Percentiles rank a stretch among this genome's conserved stretches.
Conservation (phyloP, 2,113 vertebrate species). For the Dolichallabes microphthalmus region DNA sequence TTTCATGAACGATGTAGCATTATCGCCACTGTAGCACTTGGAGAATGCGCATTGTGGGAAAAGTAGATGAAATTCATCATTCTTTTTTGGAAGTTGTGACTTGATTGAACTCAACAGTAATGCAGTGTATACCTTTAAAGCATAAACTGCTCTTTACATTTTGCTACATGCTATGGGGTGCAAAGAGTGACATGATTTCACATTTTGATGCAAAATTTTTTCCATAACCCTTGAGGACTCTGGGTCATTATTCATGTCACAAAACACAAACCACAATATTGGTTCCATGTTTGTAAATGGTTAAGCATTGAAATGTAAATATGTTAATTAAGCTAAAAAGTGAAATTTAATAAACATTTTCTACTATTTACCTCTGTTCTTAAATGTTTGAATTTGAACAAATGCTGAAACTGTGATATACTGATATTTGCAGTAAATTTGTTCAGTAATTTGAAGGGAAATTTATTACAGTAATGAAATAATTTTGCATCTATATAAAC, state of each 20-base stretch:
- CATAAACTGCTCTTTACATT: conserved; percentile 54
- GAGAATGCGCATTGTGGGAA: conserved; percentile 52
- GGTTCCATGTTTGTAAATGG: conserved; percentile 54
- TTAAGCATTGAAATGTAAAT: conserved; percentile 58
- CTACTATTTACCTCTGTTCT: conserved; percentile 54
- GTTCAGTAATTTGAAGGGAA: not conserved
- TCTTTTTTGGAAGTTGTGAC: conserved; percentile 43
- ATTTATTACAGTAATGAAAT: conserved; percentile 3
- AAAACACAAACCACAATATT: conserved; percentile 30
- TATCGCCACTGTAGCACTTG: conserved; percentile 75
- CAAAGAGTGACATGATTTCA: conserved; percentile 51
- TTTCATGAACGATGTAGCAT: conserved; percentile 72
- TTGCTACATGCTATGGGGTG: conserved; percentile 43
- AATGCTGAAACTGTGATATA: not conserved
- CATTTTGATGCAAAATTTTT: conserved; percentile 44
- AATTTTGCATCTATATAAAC: not conserved
- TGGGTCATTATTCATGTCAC: conserved; percentile 56
- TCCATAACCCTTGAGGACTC: conserved; percentile 44
- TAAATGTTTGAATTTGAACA: conserved; percentile 31
- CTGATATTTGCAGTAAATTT: not conserved
- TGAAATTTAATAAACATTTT: conserved; percentile 59
- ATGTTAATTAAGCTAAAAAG: conserved; percentile 55
- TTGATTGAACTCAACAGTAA: conserved; percentile 45
- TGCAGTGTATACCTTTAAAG: conserved; percentile 54
- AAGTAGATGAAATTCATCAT: conserved; percentile 51